Base-by-base conservation (phyloP, 1,140 invertebrate species). In the Aphidius ervi region DNA sequence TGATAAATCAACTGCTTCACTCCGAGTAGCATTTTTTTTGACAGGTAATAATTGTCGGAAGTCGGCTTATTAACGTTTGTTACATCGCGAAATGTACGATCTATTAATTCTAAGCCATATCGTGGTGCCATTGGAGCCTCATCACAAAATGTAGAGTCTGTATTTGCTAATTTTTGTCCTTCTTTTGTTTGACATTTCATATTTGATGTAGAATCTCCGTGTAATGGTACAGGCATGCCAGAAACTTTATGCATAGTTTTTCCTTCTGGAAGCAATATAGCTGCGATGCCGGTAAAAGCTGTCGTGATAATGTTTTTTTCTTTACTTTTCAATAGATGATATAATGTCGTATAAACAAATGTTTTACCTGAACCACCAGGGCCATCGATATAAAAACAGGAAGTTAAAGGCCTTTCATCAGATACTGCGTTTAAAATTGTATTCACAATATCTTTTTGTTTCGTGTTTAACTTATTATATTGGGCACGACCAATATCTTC, bases 1-100 rank as follows among this genome's bases (percentile, higher is more conserved):
- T 3, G 66, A 63, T 50, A 60, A 52, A 52, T 55, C 59, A 41
- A 65, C 20, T 16, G 56, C 37, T 50, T 64, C 63, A 58, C 9
- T 45, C 1, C 58, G 58, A 37, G 62, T 67, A 6, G 48, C 60
- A 52, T 60, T 9, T n/a, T n/a, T 10, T 47, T 10, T 47, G 5
- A 47, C 46, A 47, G 46, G 46, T 10, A 47, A 10, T 5, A 47
- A 47, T 47, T 47, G 9, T 10, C 46, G 5, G 9, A 47, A 47
- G 20, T 47, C 46, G 46, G 9, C 9, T n/a, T n/a, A 10, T 47
- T 16, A 47, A n/a, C 20, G 20, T 10, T 10, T 16, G 20, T 47
- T n/a, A 47, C 10, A 47, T 47, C 46, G 20, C 46, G 46, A n/a
- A 47, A 16, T 47, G 46, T 47, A 5, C 46, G 46, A 47, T 47